Conservation (phyloP, 2,888 invertebrate genomes). For the Campoplex nolae region DNA sequence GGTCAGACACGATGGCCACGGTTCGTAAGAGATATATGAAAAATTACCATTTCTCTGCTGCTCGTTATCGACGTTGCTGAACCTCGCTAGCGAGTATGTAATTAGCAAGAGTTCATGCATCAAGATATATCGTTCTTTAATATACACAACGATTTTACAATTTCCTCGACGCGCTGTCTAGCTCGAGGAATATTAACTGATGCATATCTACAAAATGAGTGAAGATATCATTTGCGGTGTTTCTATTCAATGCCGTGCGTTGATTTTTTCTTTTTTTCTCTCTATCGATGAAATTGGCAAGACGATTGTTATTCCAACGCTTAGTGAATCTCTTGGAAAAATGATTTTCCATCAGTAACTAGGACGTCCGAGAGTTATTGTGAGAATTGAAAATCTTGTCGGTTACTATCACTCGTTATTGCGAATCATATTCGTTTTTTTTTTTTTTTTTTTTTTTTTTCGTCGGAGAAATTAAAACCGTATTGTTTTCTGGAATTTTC, state of each 20-base stretch:
- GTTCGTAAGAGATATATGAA: conserved; percentile 47
- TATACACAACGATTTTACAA: conserved; percentile 52
- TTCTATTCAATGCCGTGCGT: not conserved
- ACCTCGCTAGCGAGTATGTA: conserved; percentile 21
- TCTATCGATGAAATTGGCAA: conserved; percentile 41
- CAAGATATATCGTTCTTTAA: conserved; percentile 54
- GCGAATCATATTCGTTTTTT: no score
- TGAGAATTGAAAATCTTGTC: not conserved
- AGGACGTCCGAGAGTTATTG: not conserved
- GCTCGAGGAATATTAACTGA: conserved; percentile 21
- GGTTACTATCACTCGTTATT: no score
- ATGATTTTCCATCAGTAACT: conserved; percentile 9
- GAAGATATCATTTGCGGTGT: not conserved
- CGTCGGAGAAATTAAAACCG: no score
- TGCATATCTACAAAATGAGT: conserved; percentile 14
- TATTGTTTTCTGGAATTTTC: no score
- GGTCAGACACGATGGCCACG: conserved; percentile 29
- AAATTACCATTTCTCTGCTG: conserved; percentile 33
- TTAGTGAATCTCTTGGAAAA: not conserved
- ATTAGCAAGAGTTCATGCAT: conserved; percentile 52
- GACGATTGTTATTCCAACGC: conserved; percentile 27
- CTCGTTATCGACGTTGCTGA: conserved; percentile 17
- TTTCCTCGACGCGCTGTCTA: conserved; percentile 46
- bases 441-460: not conserved
- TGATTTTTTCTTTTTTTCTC: conserved; percentile 18